Conservation (phyloP, 64 coral and sea anemone genomes). For the Porites lutea region DNA sequence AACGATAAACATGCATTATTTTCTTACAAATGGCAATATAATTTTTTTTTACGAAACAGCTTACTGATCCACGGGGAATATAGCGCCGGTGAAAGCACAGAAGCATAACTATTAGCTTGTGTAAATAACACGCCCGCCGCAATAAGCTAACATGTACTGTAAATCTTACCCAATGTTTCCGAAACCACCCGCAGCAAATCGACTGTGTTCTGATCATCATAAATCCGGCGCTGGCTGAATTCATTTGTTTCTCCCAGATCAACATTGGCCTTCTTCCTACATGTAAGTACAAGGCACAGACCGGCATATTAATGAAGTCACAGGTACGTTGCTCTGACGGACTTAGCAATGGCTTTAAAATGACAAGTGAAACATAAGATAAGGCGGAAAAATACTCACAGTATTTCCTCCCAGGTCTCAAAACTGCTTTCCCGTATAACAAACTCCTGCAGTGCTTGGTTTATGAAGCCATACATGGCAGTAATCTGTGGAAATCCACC, state of each 20-base stretch:
- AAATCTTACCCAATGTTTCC: conserved; percentile 80
- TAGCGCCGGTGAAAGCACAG: not conserved
- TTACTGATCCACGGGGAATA: too few relatives aligned
- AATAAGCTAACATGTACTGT: too few relatives aligned
- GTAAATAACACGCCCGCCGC: too few relatives aligned
- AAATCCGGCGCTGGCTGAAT: conserved; percentile 95
- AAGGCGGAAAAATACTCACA: conserved; percentile 66
- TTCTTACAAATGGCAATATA: too few relatives aligned
- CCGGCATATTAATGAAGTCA: not conserved
- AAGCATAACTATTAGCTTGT: not conserved
- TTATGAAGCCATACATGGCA: conserved; percentile 95
- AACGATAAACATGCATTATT: too few relatives aligned
- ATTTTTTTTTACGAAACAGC: too few relatives aligned
- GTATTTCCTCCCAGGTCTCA: conserved; percentile 89
- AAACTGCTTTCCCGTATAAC: conserved; percentile 82
- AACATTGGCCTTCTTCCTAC: conserved; percentile 88
- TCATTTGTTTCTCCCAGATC: conserved; percentile 81
- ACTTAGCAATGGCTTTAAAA: too few relatives aligned
- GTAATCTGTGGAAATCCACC: not conserved
- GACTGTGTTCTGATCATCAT: conserved; percentile 94
- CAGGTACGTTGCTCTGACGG: too few relatives aligned
- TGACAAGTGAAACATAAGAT: not conserved
- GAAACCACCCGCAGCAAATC: conserved; percentile 80
- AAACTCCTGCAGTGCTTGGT: conserved; percentile 93
- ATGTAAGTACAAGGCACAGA: not conserved